Conservation (phyloP, 2,113 vertebrate species). For the Corydoras maculifer region DNA sequence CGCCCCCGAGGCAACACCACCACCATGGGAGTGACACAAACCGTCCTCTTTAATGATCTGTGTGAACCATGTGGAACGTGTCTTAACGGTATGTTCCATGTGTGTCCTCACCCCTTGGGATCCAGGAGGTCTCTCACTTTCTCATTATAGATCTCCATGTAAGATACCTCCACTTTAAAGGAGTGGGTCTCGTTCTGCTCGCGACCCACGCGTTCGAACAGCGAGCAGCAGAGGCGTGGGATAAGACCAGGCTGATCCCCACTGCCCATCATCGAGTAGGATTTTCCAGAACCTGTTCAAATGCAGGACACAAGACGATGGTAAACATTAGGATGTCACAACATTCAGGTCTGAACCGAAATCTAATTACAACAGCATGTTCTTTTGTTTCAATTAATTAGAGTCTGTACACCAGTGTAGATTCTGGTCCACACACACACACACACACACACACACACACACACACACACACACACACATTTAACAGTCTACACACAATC, state of each 20-base stretch:
- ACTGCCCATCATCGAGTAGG: constrained; percentile 98
- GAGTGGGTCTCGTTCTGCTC: constrained; percentile 79
- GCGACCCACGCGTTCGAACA: constrained; percentile 87
- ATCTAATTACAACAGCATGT: too few relatives aligned
- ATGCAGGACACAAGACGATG: too few relatives aligned
- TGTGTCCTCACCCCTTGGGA: constrained; percentile 87
- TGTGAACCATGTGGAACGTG: too few relatives aligned
- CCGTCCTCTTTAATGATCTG: too few relatives aligned
- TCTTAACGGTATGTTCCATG: too few relatives aligned
- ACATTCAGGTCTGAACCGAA: too few relatives aligned
- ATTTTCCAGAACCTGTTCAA: constrained; percentile 88
- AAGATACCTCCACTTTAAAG: constrained; percentile 97
- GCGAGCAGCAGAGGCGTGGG: constrained; percentile 90
- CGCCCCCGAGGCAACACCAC: too few relatives aligned
- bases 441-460: constrained; percentile 16
- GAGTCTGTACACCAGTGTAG: too few relatives aligned
- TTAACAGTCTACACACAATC: background rate
- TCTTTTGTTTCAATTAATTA: too few relatives aligned
- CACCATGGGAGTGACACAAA: too few relatives aligned
- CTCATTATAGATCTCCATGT: constrained; percentile 99
- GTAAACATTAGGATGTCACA: too few relatives aligned
- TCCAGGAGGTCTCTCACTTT: constrained; percentile 96
- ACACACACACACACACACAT: constrained; percentile 6
- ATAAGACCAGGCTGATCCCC: constrained; percentile 92
- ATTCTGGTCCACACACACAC: background rate